Evolutionary conservation across 2,797 vertebrate species (phyloP), one percentile per base, ranked within the genome.

Genomic region (Synaphobranchus kaupii): DNA sequence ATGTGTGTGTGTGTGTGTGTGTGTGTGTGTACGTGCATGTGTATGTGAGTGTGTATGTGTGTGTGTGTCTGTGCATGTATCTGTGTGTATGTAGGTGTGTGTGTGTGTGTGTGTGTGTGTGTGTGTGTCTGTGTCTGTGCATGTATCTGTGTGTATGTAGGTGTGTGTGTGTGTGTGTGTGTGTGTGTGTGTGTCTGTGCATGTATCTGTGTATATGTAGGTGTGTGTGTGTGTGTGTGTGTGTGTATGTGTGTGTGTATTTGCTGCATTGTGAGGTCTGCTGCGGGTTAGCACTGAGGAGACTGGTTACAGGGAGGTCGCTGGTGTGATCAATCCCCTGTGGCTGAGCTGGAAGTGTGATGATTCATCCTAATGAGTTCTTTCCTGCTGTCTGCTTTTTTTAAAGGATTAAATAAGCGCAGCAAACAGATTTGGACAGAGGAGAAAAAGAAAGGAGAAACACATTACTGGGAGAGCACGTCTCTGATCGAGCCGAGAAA

Each of bases 311-410:
- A 13, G 73, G 28, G 39, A 39, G 73, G 73, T 78, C 34, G 34
- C 73, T 31, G 73, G 73, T 78, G 73, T 22, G 73, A 78, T 78
- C 34, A 47, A 22, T 78, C 20, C 73, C 73, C 73, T 0, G 73
- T 15, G 73, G 34, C 34, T 20, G 34, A 39, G 73, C 73, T 78
- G 73, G 73, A 78, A 78, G 73, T 78, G 73, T 78, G 73, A 44
- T 47, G 34, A 47, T 78, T 78, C 73, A 78, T 44, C 73, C 73
- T 78, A 44, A 78, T 78, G 73, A 78, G 73, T 78, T 78, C 73
- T 78, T 78, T 78, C 73, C 73, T 47, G 73, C 73, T 17, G 73
- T 47, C 73, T 25, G 34, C 73, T 22, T 78, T 60, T 60, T 47
- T 44, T 47, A 78, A 47, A 44, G 73, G 39, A 78, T 25, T 78